Evolutionary conservation across 2,888 invertebrate species (phyloP), one percentile per base, ranked within the genome.

Genomic region (Neocrepidodera transversa): DNA sequence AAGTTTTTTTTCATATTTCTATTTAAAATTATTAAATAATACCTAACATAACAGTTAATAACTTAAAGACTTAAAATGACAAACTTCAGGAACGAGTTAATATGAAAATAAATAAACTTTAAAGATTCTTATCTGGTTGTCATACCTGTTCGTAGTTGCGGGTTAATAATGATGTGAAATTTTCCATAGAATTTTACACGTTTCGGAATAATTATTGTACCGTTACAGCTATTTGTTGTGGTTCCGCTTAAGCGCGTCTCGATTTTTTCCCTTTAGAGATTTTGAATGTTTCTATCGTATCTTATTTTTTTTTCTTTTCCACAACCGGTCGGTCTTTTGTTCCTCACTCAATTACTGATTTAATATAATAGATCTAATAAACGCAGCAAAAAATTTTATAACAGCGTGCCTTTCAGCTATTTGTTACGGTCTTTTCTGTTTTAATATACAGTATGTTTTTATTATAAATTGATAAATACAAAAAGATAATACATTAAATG

Each of bases 331-430:
- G 40, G n/a, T 8, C 13, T 8, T 40, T 38, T 38, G n/a, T 40
- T 40, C 18, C n/a, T n/a, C 18, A n/a, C 7, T 18, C 18, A 17
- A 40, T 40, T 40, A 40, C 7, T 18, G 40, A 40, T n/a, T 40
- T 40, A 18, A 10, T 40, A 40, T 40, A 40, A 40, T 18, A 40
- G n/a, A 20, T 40, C 14, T 40, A 40, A 40, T 40, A 40, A 40
- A 40, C 8, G 40, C 14, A 40, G 18, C 6, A n/a, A n/a, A 40
- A 40, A 18, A 40, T n/a, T 6, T 10, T 17, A 18, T 18, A 18
- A 38, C 14, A 40, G 6, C 14, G 18, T n/a, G 5, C 10, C 38
- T 38, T 16, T 38, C 11, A 20, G 20, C 18, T 18, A 18, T 14
- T 40, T 40, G 18, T 40, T 40, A 17, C 38, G 30, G 30, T 35